A percentile compares a stretch with the other conserved stretches of the same genome.
Evolutionary conservation across 2,797 vertebrate genomes (phyloP).

Genomic region (Tangara arthus): DNA sequence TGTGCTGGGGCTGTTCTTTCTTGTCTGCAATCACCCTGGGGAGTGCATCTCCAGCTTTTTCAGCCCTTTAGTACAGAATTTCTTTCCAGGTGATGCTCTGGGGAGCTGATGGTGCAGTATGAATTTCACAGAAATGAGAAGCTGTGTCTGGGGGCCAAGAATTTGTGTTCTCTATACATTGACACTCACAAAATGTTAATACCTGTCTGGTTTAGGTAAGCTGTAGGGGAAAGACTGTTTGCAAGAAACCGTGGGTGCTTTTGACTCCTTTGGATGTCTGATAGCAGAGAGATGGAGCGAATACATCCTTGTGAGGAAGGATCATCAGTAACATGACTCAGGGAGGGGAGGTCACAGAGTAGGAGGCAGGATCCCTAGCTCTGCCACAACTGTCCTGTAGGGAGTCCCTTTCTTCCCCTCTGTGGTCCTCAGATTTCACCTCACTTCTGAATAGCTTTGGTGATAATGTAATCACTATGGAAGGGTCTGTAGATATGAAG

Average conservation of each 20-base stretch:
- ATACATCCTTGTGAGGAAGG: not conserved
- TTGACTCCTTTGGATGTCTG: not conserved
- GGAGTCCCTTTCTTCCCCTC: not conserved
- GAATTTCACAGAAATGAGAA: not conserved
- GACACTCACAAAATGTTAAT: not conserved
- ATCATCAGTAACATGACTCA: not conserved
- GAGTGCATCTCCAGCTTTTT: not conserved
- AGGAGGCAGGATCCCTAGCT: not conserved
- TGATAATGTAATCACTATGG: not conserved
- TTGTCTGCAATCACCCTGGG: accelerated
- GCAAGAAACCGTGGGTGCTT: not conserved
- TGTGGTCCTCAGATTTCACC: not conserved
- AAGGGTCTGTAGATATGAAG: not conserved
- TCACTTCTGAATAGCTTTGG: not conserved
- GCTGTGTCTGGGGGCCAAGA: not conserved
- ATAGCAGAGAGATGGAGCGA: not conserved
- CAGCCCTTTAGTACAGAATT: not conserved
- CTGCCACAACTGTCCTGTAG: not conserved
- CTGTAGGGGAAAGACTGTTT: not conserved
- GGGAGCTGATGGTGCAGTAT: not conserved
- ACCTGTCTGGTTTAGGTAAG: not conserved
- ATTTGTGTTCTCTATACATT: not conserved
- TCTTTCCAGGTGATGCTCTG: not conserved
- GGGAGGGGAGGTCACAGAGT: not conserved
- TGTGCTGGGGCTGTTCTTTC: not conserved